Evolutionary conservation across 2,797 vertebrate species (phyloP).

Genomic region (Yasuhikotakia modesta): DNA sequence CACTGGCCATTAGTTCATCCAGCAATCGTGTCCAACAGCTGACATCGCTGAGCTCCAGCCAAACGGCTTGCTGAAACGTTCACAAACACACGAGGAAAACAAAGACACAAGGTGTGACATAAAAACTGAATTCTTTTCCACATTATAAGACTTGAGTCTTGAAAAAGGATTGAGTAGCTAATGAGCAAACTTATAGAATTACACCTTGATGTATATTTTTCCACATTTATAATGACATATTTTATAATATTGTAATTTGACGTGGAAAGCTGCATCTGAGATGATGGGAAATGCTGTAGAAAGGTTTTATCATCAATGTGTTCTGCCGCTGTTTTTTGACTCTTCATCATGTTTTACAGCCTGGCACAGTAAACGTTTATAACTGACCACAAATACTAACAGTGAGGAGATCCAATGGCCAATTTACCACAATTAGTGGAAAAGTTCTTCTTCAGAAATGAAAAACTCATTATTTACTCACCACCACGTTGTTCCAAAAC

Average conservation of each 20-base stretch:
- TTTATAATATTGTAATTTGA: conserved; percentile 61
- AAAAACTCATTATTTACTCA: neutral
- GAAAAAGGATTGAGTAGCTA: conserved; percentile 55
- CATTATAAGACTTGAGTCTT: conserved; percentile 61
- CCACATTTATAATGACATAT: conserved; percentile 70
- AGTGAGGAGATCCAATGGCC: conserved; percentile 20
- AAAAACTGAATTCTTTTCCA: conserved; percentile 54
- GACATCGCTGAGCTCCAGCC: conserved; percentile 47
- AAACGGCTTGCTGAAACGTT: conserved; percentile 34
- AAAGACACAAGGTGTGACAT: conserved; percentile 68
- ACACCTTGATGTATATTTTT: conserved; percentile 63
- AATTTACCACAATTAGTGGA: neutral
- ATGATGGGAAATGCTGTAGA: conserved; percentile 63
- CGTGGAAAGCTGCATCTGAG: conserved; percentile 59
- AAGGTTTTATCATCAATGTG: conserved; percentile 54
- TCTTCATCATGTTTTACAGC: conserved; percentile 25
- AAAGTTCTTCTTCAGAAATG: neutral
- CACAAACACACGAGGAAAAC: conserved; percentile 47
- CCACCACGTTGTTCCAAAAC: too few relatives aligned
- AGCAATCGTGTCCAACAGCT: conserved; percentile 12
- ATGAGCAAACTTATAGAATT: conserved; percentile 58
- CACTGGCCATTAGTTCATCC: conserved; percentile 21
- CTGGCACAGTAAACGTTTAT: conserved; percentile 12
- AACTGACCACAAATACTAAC: conserved; percentile 36
- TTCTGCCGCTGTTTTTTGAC: neutral